Evolutionary conservation across 2,888 invertebrate species (phyloP), one percentile per base, ranked within the genome.

Genomic region (Bembecia ichneumoniformis): DNA sequence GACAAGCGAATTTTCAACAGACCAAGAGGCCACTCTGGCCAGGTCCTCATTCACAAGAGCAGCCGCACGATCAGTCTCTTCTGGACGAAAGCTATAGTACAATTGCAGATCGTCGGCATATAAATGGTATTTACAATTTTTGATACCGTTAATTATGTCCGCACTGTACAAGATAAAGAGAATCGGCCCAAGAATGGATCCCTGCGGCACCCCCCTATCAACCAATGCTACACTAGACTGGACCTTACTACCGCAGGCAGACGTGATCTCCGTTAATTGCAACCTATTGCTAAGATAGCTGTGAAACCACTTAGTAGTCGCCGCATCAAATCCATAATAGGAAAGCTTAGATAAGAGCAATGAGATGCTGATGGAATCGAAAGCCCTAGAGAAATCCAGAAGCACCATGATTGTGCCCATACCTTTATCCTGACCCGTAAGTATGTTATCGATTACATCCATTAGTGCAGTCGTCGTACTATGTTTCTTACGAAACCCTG

Each of bases 311-410:
- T 11, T 7, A 7, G 11, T 11, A 7, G 11, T 11, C 11, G 7
- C 35, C 7, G 35, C 7, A 7, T 47, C 46, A 28, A 56, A 46
- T 35, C 57, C 58, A 28, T 55, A 57, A 43, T 46, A 57, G 3
- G 48, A 3, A 4, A 58, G 28, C 16, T 55, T 57, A 28, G 55
- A 49, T 9, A 58, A 20, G 5, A 57, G 48, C 7, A 57, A 44
- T 2, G 51, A 35, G 13, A 51, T 48, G 47, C 54, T 52, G 2
- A 58, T 51, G 7, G 46, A 51, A 43, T 58, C 56, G 50, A 56
- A 56, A 15, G 54, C 52, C 3, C 43, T 43, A 7, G n/a, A n/a
- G n/a, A n/a, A n/a, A n/a, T n/a, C n/a, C n/a, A n/a, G n/a, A n/a
- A n/a, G n/a, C n/a, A n/a, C n/a, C n/a, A n/a, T n/a, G n/a, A n/a